Evolutionary conservation across 1,140 invertebrate species (phyloP).

Genomic region (Eufriesea mexicana): DNA sequence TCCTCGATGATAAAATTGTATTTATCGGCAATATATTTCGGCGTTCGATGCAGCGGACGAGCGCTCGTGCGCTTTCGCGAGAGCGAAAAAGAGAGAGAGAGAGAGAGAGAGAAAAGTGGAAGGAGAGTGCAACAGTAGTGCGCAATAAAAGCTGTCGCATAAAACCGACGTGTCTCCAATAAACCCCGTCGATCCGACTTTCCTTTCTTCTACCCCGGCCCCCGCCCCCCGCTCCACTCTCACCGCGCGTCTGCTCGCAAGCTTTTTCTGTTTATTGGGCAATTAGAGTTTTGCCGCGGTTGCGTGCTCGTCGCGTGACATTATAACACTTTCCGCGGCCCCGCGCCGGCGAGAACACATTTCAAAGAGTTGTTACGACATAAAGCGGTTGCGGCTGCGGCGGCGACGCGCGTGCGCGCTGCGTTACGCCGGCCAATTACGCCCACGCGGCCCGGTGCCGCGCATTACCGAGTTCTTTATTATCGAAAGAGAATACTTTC

Average conservation of each 20-base stretch:
- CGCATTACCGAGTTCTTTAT: conserved; percentile 59
- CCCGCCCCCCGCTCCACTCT: no score
- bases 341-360: conserved; percentile 12
- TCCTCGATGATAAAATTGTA: conserved; percentile 62
- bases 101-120: neutral
- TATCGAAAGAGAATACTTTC: conserved; percentile 51
- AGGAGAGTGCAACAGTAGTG: conserved; percentile 37
- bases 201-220: neutral
- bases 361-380: conserved; percentile 50
- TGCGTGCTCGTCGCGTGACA: conserved; percentile 38
- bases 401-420: conserved; percentile 35
- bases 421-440: conserved; percentile 59
- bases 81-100: neutral
- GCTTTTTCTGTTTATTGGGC: conserved; percentile 55
- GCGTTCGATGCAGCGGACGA: conserved; percentile 18
- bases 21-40: conserved; percentile 67
- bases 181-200: conserved; percentile 44
- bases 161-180: conserved; percentile 49
- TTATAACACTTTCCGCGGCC: conserved; percentile 44
- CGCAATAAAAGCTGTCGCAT: conserved; percentile 58
- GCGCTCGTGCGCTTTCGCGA: neutral
- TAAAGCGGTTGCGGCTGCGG: conserved; percentile 24
- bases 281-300: conserved; percentile 57
- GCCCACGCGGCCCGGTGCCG: conserved; percentile 26
- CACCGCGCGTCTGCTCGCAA: no score